Base-by-base conservation (phyloP, 2,113 vertebrate species). In the Perca flavescens region DNA sequence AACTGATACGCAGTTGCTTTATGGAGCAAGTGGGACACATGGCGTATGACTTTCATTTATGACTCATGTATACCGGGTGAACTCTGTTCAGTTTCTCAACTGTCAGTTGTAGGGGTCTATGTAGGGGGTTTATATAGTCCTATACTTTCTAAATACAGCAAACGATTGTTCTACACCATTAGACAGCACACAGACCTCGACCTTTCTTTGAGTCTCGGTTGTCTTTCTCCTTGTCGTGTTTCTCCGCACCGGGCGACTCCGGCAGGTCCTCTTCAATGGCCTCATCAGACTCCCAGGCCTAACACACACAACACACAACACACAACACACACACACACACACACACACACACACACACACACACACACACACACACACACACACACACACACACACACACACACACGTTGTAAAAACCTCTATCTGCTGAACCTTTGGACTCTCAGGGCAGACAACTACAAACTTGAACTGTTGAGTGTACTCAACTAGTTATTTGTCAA, bases 281-380 rank as follows among this genome's bases (percentile, higher is more conserved):
- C 91, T 99, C 98, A 57, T 98, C 97, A 7, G 96, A 94, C 86
- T 99, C 97, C 89, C 94, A 78, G 6, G 94, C 91, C 97, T 99
- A n/a, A 52, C 4, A 82, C 43, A 71, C 53, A 84, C 43, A 82
- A 84, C 49, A 87, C 4, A 47, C 9, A 66, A 50, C 47, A 62
- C 50, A 56, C n/a, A 56, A 54, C 14, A 28, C 22, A 63, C 19
- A 77, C 31, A 61, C 3, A 53, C 40, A 73, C 64, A 31, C 3
- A 31, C 31, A 31, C 31, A 31, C 3, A 31, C 31, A 31, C 31
- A 31, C 3, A 31, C 31, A 31, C 31, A 31, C 31, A 31, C 31
- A 31, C 31, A 31, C 31, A 31, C 31, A 25, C 25, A 25, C 25
- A 25, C 25, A 25, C 25, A 25, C 31, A 31, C 31, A 31, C 31